A percentile compares a stretch with the other conserved stretches of the same genome.
Conservation (phyloP, 2,797 vertebrate species). For the Acropternis orthonyx region DNA sequence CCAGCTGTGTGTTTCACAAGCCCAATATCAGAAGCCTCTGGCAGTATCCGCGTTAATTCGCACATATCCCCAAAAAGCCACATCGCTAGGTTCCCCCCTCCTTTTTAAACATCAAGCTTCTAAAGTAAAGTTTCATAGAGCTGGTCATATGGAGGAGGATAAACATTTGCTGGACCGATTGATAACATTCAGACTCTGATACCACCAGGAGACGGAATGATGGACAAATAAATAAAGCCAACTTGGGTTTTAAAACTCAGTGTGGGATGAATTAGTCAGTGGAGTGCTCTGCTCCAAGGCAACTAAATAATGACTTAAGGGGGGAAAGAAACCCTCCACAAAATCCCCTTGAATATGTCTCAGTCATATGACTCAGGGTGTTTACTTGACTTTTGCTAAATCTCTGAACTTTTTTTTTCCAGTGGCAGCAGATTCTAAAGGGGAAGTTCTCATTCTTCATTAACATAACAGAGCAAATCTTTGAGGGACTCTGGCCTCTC, state of each 20-base stretch:
- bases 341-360: neutral
- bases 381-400: neutral
- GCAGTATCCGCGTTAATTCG: neutral
- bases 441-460: neutral
- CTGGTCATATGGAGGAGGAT: neutral
- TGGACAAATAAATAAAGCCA: constrained; percentile 25
- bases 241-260: neutral
- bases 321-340: neutral
- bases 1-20: constrained; percentile 31
- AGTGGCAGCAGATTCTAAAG: neutral
- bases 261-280: constrained; percentile 28
- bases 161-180: constrained; percentile 44
- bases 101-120: neutral
- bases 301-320: neutral
- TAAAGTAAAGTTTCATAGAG: constrained; percentile 29
- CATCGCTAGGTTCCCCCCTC: neutral
- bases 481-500: neutral
- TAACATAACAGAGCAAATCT: neutral
- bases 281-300: neutral
- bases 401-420: neutral
- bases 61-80: neutral
- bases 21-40: neutral
- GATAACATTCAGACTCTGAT: neutral
- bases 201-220: neutral
- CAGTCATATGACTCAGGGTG: neutral